Conservation (phyloP, 2,797 vertebrate genomes). For the Atherinosoma microstoma region DNA sequence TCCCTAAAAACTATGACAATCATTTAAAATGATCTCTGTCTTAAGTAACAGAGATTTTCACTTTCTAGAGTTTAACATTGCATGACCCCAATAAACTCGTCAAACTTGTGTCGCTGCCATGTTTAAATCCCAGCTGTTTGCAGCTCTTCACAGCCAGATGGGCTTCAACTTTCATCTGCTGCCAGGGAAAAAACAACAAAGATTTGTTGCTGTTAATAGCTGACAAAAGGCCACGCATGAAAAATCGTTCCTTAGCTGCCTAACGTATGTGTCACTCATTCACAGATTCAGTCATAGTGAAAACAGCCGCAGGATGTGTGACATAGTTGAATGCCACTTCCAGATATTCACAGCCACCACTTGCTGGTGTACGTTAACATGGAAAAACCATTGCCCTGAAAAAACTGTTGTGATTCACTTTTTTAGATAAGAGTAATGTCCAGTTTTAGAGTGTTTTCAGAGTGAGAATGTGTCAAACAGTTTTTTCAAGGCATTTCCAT, state of each 20-base stretch:
- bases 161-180: background rate
- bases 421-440: background rate
- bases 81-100: background rate
- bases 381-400: background rate
- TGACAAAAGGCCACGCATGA: background rate
- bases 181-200: background rate
- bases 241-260: constrained; percentile 5
- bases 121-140: background rate
- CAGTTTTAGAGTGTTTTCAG: no score
- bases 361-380: background rate
- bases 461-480: background rate
- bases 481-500: no score
- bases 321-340: background rate
- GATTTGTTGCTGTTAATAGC: background rate
- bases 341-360: background rate
- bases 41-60: background rate
- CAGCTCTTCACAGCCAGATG: background rate
- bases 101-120: background rate
- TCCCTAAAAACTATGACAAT: no score
- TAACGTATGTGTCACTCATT: constrained; percentile 25
- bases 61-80: background rate
- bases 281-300: constrained; percentile 35
- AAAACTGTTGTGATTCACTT: background rate
- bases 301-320: constrained; percentile 12
- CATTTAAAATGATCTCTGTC: background rate